Evolutionary conservation across 1,140 invertebrate species (phyloP).

Genomic region (Achroia grisella): DNA sequence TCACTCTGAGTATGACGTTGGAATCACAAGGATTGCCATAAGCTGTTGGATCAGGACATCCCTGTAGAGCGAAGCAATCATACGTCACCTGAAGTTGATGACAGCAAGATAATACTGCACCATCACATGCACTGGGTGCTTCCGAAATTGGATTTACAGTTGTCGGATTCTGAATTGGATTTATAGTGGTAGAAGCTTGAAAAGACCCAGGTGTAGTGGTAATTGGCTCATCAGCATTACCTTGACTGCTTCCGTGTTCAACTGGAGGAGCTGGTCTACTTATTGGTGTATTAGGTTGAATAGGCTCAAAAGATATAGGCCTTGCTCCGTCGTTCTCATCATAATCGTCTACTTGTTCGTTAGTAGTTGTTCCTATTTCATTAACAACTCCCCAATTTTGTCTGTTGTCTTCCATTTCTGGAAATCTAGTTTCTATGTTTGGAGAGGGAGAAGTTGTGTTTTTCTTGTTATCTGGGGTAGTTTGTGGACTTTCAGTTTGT

Average conservation of each 20-base stretch:
- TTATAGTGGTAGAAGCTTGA: not conserved
- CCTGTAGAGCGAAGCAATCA: slow-evolving; percentile 78
- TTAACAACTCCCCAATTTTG: slow-evolving; percentile 36
- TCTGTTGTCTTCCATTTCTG: slow-evolving; percentile 33
- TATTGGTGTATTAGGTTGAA: slow-evolving; percentile 13
- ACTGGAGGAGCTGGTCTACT: slow-evolving; percentile 15
- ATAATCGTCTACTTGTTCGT: slow-evolving; percentile 7
- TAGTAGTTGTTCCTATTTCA: slow-evolving; percentile 2
- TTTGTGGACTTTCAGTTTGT: not conserved
- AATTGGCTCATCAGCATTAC: not conserved
- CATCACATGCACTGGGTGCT: slow-evolving; percentile 75
- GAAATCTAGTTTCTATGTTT: slow-evolving; percentile 13
- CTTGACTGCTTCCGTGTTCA: slow-evolving; percentile 16
- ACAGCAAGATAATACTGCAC: slow-evolving; percentile 81
- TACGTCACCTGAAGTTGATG: slow-evolving; percentile 50
- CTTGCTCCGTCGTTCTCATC: slow-evolving; percentile 15
- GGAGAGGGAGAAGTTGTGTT: slow-evolving; percentile 1
- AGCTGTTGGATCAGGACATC: slow-evolving; percentile 78
- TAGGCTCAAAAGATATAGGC: slow-evolving; percentile 27
- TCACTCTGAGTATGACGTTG: slow-evolving; percentile 68
- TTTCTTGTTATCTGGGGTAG: not conserved
- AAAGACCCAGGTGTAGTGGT: not conserved
- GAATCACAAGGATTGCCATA: slow-evolving; percentile 76
- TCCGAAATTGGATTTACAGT: not conserved
- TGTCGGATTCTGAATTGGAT: slow-evolving; percentile 15